A percentile compares a stretch with the other conserved stretches of the same genome.
These are phyloP conservation scores for Clunio marinus DNA, from an alignment of 2,888 invertebrate genomes.

Conservation along the genomic window DNA sequence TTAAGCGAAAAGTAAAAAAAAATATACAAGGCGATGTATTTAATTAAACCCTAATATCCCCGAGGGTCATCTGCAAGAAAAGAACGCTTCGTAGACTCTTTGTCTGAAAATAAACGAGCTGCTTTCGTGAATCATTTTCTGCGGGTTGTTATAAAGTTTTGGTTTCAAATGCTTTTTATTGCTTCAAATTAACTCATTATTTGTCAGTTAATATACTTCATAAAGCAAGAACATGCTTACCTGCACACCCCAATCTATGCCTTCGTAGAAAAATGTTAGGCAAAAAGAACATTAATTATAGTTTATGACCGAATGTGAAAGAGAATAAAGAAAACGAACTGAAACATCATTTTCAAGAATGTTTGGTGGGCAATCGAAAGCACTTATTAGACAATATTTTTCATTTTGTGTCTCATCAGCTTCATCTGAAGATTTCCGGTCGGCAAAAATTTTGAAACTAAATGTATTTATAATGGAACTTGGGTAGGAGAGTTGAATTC, in stretches of 20 bases:
- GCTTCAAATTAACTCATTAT: conserved; percentile 36
- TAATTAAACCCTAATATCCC: conserved; percentile 30
- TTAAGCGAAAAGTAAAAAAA: not conserved
- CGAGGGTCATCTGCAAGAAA: not conserved
- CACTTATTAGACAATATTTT: conserved; percentile 38
- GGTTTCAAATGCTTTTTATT: conserved; percentile 18
- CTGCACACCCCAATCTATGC: conserved; percentile 18
- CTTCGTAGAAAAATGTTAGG: conserved; percentile 31
- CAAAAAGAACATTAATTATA: conserved; percentile 35
- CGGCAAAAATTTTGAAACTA: conserved; percentile 35
- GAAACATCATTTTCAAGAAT: conserved; percentile 25
- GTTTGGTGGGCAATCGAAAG: not conserved
- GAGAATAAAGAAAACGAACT: conserved; percentile 1
- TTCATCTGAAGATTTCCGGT: conserved; percentile 37
- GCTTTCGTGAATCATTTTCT: conserved; percentile 32
- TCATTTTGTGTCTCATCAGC: conserved; percentile 26
- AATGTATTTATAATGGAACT: conserved; percentile 35
- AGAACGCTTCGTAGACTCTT: conserved; percentile 22
- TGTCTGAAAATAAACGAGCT: not conserved
- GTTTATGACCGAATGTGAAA: conserved; percentile 21
- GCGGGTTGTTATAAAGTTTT: not conserved
- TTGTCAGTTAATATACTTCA: conserved; percentile 21
- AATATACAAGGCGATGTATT: not conserved
- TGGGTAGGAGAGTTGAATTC: not conserved
- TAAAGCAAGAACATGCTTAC: not conserved